Evolutionary conservation across 2,797 vertebrate genomes (phyloP).

Genomic region (Cynopterus sphinx): DNA sequence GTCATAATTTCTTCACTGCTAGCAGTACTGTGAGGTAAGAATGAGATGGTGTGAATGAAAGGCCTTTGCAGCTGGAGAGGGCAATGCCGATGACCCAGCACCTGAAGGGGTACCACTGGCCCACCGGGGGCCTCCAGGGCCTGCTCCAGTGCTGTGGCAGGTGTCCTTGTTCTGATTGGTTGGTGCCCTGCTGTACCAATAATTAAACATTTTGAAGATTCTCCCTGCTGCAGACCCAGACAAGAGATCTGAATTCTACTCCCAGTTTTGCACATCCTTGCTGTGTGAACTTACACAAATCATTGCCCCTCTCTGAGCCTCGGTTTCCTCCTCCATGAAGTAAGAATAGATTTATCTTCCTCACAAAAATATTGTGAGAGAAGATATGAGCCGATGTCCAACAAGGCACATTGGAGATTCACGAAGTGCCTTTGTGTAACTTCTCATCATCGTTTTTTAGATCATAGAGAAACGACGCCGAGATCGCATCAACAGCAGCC

Average conservation of each 20-base stretch:
- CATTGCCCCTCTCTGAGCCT: background rate
- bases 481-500: conserved; percentile 96
- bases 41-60: background rate
- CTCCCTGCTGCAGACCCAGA: background rate
- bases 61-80: background rate
- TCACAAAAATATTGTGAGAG: background rate
- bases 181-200: background rate
- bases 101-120: background rate
- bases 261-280: background rate
- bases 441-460: conserved; percentile 78
- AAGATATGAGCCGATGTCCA: background rate
- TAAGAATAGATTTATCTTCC: background rate
- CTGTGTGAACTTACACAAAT: conserved; percentile 25
- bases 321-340: background rate
- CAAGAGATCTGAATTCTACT: background rate
- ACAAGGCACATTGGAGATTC: background rate
- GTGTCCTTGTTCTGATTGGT: background rate
- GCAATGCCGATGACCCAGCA: too few species aligned
- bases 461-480: conserved; percentile 96
- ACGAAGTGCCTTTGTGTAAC: background rate
- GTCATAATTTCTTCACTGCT: background rate
- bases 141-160: background rate
- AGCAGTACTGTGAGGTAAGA: background rate
- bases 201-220: background rate
- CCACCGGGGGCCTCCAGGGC: background rate